Conservation (phyloP, 1,140 invertebrate genomes). For the Littorina saxatilis region DNA sequence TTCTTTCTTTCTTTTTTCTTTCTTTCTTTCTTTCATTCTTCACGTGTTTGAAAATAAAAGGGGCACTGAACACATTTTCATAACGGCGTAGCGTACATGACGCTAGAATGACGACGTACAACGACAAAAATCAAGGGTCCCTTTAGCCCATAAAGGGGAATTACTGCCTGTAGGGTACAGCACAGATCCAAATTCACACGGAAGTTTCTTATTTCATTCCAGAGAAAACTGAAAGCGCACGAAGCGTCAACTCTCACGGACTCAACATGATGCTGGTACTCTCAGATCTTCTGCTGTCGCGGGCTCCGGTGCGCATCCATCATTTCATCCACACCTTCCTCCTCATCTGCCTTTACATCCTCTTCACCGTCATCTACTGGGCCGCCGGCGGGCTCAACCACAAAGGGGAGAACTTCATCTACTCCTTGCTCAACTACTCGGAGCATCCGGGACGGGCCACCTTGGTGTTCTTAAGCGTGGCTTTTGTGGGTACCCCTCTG, state of each 20-base stretch:
- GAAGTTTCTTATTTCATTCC: conserved; percentile 28
- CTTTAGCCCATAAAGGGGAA: too few relatives aligned
- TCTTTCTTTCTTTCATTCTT: too few relatives aligned
- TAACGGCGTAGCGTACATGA: too few relatives aligned
- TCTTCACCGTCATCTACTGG: conserved; percentile 87
- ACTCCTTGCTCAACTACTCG: conserved; percentile 70
- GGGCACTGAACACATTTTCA: too few relatives aligned
- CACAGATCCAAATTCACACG: too few relatives aligned
- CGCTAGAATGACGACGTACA: too few relatives aligned
- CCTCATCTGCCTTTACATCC: conserved; percentile 80
- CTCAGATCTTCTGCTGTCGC: conserved; percentile 83
- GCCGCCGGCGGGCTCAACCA: conserved; percentile 80
- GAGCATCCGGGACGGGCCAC: conserved; percentile 47
- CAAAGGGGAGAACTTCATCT: conserved; percentile 74
- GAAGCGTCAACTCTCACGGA: conserved; percentile 78
- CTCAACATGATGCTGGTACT: conserved; percentile 86
- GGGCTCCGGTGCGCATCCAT: conserved; percentile 82
- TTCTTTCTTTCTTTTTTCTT: too few relatives aligned
- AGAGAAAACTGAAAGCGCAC: conserved; percentile 45
- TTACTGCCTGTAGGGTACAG: too few relatives aligned
- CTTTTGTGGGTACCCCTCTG: conserved; percentile 54
- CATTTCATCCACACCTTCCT: conserved; percentile 84
- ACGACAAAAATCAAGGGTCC: too few relatives aligned
- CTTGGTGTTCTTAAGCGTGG: conserved; percentile 41
- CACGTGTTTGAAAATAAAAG: too few relatives aligned